Base-by-base conservation (phyloP, 2,888 invertebrate species). In the Mylabris sibirica region DNA sequence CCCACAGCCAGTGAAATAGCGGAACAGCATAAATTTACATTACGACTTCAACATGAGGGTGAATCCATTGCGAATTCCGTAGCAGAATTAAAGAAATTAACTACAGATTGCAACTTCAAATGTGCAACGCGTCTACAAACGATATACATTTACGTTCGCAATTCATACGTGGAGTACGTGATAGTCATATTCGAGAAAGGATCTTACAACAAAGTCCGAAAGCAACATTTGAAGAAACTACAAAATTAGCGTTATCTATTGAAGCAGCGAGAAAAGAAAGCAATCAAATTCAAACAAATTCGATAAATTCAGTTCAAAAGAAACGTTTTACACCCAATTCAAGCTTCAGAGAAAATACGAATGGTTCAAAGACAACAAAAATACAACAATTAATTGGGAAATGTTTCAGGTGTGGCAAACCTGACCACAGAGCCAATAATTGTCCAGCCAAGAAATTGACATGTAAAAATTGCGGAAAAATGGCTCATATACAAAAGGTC, bases 11-110 rank as follows among this genome's bases (percentile, higher is more conserved):
- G 67, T 60, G 68, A 63, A 44, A 63, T 71, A 8, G 68, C 70
- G 26, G 72, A 72, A 20, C 70, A 69, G 38, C 68, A 74, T 62
- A 74, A 69, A 65, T 74, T 72, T 64, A 62, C 59, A n/a, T 35
- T 67, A 59, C 49, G 69, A 62, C n/a, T 63, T 41, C 72, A 74
- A 44, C 64, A 61, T 34, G 70, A 72, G 62, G 66, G 63, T 30
- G 70, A 70, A 64, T 53, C 67, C 17, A 68, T 64, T 12, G 34
- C 66, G 9, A 59, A 24, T 24, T 72, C 65, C 62, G 35, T 53
- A 44, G 67, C 69, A 12, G 71, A 68, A 64, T 41, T 73, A 26
- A 69, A 71, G 30, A 63, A 71, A 59, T 17, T 71, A 24, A 69
- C 72, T 34, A 67, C 30, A 60, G 59, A 67, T 65, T 67, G 67